Base-by-base conservation (phyloP, 2,888 invertebrate species). In the Plemyria rubiginata region DNA sequence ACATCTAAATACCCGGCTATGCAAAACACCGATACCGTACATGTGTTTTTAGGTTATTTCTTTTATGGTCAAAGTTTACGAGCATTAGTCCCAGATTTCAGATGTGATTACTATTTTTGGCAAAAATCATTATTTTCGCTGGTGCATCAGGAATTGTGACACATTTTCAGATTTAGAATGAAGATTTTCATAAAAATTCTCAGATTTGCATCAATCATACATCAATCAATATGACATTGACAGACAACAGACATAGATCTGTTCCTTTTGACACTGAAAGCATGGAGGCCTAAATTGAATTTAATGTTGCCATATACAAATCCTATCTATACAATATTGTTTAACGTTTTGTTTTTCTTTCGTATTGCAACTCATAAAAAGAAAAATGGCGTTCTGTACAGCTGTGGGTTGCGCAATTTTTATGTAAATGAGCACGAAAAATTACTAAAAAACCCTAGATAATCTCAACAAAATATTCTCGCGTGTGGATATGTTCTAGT, bases 331-430 rank as follows among this genome's bases (percentile, higher is more conserved):
- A 41, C 11, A 56, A 29, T 28, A 49, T 29, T 7, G 29, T 36
- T 11, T 45, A 40, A 16, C 15, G 2, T 15, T 16, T 16, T 32
- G 9, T 15, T 13, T 50, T 59, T 53, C 36, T 53, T 36, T 45
- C 12, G 16, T 50, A 50, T 40, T 54, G 54, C 52, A 45, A 45
- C n/a, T 28, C 78, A 73, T 65, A 78, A 75, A 77, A 76, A 81
- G 78, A 86, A 91, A 90, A 90, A 92, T 92, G 89, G 92, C 92
- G 92, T 90, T 90, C 84, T 80, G 77, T 88, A 89, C 90, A 92
- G 91, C 90, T 92, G 91, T 85, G 84, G 90, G 88, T 92, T 92
- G 92, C 92, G 92, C 92, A 92, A 92, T 92, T 92, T 91, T 85
- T 82, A 87, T 87, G 86, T 91, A 91, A 91, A 90, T 89, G 85